Percentiles rank a stretch among this genome's conserved stretches.
Evolutionary conservation across 64 coral and sea anemone species (phyloP).

Genomic region (Acropora yongei): DNA sequence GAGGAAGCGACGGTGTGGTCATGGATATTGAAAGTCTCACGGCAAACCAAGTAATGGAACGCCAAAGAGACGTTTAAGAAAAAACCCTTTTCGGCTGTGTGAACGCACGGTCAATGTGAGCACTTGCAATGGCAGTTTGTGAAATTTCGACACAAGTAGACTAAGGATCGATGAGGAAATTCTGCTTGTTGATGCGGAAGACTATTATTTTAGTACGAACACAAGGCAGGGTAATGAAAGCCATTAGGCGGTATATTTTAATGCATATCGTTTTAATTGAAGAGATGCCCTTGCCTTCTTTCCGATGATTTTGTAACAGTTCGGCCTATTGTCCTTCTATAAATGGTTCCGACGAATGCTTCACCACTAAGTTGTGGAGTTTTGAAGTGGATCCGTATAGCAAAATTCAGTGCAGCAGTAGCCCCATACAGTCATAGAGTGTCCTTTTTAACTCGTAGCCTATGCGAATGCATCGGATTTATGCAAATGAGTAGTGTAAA

Average conservation of each 20-base stretch:
- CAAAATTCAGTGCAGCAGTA: too few relatives aligned
- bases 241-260: not conserved
- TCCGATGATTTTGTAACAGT: too few relatives aligned
- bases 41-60: not conserved
- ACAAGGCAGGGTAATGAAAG: not conserved
- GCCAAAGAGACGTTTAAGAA: not conserved
- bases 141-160: not conserved
- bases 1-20: not conserved
- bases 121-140: too few relatives aligned
- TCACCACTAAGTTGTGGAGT: too few relatives aligned
- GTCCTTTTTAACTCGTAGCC: too few relatives aligned
- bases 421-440: too few relatives aligned
- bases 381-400: too few relatives aligned
- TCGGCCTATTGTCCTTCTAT: too few relatives aligned
- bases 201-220: not conserved
- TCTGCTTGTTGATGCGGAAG: not conserved
- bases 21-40: not conserved
- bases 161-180: not conserved
- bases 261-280: not conserved
- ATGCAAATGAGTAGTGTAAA: too few relatives aligned
- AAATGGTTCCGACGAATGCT: too few relatives aligned
- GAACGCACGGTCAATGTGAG: not conserved
- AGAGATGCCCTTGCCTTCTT: too few relatives aligned
- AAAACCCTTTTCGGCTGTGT: not conserved
- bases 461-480: too few relatives aligned